Conservation (phyloP, 2,797 vertebrate species). For the Adrianichthys oophorus region DNA sequence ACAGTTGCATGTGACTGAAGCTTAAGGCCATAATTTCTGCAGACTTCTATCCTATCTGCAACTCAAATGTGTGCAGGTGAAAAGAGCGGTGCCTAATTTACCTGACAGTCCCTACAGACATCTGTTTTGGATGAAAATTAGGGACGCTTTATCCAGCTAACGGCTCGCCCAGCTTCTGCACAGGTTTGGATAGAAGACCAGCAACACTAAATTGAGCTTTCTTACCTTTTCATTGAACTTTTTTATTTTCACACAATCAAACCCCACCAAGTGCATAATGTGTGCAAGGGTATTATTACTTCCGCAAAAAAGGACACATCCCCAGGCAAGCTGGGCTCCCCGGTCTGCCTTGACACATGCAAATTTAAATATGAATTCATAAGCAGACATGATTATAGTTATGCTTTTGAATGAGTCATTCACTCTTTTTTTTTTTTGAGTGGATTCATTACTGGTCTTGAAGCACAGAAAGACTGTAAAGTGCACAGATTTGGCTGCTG, state of each 20-base stretch:
- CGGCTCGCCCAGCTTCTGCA: conserved; percentile 25
- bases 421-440: conserved; percentile 37
- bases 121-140: conserved; percentile 65
- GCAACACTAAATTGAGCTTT: too few relatives aligned
- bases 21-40: conserved; percentile 15
- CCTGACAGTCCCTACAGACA: conserved; percentile 60
- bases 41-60: conserved; percentile 51
- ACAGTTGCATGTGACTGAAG: too few relatives aligned
- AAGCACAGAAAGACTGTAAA: conserved; percentile 46
- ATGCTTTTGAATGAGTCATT: conserved; percentile 29
- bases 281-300: conserved; percentile 28
- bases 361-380: conserved; percentile 44
- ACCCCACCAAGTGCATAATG: conserved; percentile 28
- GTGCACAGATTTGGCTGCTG: conserved; percentile 19
- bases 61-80: too few relatives aligned
- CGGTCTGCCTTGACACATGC: conserved; percentile 32
- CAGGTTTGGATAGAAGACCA: too few relatives aligned
- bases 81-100: conserved; percentile 65
- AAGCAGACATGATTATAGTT: conserved; percentile 21
- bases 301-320: conserved; percentile 43
- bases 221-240: conserved; percentile 34
- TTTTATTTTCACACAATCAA: conserved; percentile 22
- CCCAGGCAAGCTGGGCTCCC: conserved; percentile 27
- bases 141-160: conserved; percentile 50
- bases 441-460: neutral